Conservation (phyloP, 2,797 vertebrate genomes). For the Ptychadena robeensis region DNA sequence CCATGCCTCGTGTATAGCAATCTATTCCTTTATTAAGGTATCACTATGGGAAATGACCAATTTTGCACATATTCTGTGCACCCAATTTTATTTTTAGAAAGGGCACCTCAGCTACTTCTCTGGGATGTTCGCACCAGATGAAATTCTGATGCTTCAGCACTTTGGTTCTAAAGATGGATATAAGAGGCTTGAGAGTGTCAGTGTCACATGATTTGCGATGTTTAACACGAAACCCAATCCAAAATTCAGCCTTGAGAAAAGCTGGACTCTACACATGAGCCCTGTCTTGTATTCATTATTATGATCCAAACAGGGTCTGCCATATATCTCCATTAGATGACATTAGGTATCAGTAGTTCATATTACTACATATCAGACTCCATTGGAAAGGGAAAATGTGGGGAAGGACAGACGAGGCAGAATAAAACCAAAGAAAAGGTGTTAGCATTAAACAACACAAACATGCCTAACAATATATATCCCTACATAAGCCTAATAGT, state of each 20-base stretch:
- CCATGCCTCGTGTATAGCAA: background rate
- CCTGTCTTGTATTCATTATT: background rate
- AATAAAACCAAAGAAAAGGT: background rate
- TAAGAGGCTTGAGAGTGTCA: constrained; percentile 20
- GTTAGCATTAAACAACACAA: too few species aligned
- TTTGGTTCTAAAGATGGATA: constrained; percentile 31
- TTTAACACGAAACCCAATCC: constrained; percentile 44
- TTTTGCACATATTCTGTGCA: background rate
- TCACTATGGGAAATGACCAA: background rate
- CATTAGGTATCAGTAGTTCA: background rate
- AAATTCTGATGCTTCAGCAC: constrained; percentile 47
- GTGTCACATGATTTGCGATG: constrained; percentile 34
- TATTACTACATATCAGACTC: background rate
- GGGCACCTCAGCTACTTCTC: background rate
- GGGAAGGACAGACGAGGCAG: too few species aligned
- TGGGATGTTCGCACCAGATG: constrained; percentile 14
- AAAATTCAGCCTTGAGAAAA: constrained; percentile 18
- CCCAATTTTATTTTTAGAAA: constrained; percentile 34
- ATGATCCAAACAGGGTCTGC: constrained; percentile 1
- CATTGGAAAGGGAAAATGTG: background rate
- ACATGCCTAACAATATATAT: too few species aligned
- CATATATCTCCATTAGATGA: background rate
- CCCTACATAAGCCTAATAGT: too few species aligned
- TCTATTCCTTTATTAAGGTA: background rate
- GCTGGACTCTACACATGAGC: background rate